phyloP scores from a whole-genome alignment of 1,140 invertebrate species.

The Formica exsecta region DNA sequence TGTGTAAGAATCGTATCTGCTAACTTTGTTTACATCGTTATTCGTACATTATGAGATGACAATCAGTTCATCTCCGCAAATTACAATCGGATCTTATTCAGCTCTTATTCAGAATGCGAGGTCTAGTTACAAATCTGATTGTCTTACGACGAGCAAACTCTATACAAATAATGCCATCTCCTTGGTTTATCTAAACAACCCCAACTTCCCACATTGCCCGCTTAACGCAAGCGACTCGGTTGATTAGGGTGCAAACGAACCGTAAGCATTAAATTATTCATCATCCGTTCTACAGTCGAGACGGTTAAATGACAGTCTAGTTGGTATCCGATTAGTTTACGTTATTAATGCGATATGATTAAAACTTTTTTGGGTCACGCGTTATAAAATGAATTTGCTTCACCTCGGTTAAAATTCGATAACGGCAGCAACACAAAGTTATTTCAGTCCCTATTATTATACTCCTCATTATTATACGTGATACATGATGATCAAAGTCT shows the following conservation, averaged over 20 bases:
- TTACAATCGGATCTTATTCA: conserved; percentile 41
- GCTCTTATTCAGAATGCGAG: conserved; percentile 52
- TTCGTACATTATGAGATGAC: conserved; percentile 42
- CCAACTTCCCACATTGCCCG: conserved; percentile 59
- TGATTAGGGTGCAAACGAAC: conserved; percentile 74
- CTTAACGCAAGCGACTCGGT: conserved; percentile 59
- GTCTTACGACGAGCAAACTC: conserved; percentile 53
- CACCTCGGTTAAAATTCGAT: conserved; percentile 33
- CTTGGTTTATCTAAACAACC: conserved; percentile 70
- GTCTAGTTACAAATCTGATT: conserved; percentile 52
- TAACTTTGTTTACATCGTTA: conserved; percentile 8
- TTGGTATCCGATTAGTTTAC: conserved; percentile 52
- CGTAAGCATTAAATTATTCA: conserved; percentile 77
- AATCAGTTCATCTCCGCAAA: conserved; percentile 60
- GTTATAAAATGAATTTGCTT: conserved; percentile 28
- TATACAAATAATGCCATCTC: conserved; percentile 68
- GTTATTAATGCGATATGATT: conserved; percentile 70
- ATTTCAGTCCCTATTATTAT: neutral
- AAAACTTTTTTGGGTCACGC: conserved; percentile 68
- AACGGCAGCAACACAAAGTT: conserved; percentile 19
- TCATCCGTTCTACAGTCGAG: conserved; percentile 28
- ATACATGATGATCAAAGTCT: neutral
- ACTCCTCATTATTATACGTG: conserved; percentile 23
- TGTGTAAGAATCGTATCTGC: neutral
- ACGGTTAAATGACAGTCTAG: conserved; percentile 70